These are phyloP conservation scores for Scaptodrosophila lebanonensis DNA, from an alignment of 1,140 invertebrate species.

Conservation along the genomic window DNA sequence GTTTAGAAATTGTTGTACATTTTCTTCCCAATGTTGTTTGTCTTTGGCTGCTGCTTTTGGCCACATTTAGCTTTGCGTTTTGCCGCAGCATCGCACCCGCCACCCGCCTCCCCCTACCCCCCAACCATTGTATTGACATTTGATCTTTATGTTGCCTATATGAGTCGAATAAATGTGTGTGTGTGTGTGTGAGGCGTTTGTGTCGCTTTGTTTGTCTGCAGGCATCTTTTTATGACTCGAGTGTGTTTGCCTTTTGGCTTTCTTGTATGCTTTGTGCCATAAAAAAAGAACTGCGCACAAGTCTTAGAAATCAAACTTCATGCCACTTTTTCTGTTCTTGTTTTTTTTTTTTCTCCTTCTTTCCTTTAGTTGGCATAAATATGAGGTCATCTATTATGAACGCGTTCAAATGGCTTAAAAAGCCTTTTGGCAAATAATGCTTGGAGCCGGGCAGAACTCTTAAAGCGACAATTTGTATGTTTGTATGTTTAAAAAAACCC, in stretches of 20 bases:
- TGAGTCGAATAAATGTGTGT: no score
- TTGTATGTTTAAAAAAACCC: no score
- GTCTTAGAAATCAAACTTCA: constrained; percentile 58
- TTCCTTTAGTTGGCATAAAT: constrained; percentile 40
- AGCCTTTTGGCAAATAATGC: constrained; percentile 59
- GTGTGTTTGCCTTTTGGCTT: constrained; percentile 73
- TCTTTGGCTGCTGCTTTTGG: constrained; percentile 53
- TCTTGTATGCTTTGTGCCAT: constrained; percentile 45
- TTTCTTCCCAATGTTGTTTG: constrained; percentile 58
- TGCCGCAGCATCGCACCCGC: not conserved
- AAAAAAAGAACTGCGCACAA: constrained; percentile 45
- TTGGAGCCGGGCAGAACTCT: no score
- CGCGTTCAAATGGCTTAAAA: constrained; percentile 40
- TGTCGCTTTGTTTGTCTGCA: constrained; percentile 72
- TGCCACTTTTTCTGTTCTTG: no score
- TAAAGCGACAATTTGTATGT: no score
- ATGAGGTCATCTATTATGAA: constrained; percentile 73
- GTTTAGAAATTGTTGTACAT: constrained; percentile 73
- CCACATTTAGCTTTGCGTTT: constrained; percentile 51
- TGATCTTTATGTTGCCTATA: constrained; percentile 65
- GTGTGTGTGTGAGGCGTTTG: constrained; percentile 38
- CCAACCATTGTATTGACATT: constrained; percentile 66
- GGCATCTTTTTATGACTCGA: constrained; percentile 74
- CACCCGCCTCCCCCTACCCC: constrained; percentile 1
- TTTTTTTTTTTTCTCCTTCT: no score